Conservation (phyloP, 2,113 vertebrate species). For the Marcusenius ussheri region DNA sequence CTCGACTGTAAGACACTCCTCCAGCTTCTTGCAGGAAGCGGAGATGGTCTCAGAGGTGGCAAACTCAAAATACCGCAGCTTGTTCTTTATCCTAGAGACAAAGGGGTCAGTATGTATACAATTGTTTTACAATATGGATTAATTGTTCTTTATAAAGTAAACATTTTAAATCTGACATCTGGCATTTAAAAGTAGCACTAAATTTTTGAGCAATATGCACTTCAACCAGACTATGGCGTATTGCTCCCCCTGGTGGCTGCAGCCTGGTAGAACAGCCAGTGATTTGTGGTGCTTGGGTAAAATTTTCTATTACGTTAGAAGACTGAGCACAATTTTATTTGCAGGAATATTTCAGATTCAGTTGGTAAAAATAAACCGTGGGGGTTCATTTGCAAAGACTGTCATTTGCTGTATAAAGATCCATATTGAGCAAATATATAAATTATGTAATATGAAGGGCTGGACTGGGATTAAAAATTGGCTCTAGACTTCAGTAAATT, state of each 20-base stretch:
- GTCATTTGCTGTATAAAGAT: background rate
- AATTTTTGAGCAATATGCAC: background rate
- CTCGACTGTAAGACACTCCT: slow-evolving; percentile 70
- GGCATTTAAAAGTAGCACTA: background rate
- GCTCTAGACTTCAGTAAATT: background rate
- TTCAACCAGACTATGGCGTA: background rate
- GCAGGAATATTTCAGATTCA: background rate
- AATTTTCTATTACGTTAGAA: background rate
- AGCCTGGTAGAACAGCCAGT: background rate
- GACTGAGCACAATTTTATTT: background rate
- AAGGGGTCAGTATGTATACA: slow-evolving; percentile 12
- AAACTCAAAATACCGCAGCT: slow-evolving; percentile 88
- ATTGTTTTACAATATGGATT: background rate
- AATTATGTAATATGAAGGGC: background rate
- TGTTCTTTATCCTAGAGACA: slow-evolving; percentile 80
- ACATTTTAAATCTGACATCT: background rate
- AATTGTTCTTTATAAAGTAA: background rate
- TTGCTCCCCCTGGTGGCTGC: background rate
- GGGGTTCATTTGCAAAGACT: background rate
- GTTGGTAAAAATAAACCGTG: background rate
- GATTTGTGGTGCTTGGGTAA: background rate
- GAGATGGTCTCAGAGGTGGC: slow-evolving; percentile 85
- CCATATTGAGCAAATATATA: background rate
- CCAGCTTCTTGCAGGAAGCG: slow-evolving; percentile 82
- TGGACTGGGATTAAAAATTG: background rate